These are phyloP conservation scores for Dreissena rostriformis DNA, from an alignment of 1,140 invertebrate genomes.

Conservation along the genomic window DNA sequence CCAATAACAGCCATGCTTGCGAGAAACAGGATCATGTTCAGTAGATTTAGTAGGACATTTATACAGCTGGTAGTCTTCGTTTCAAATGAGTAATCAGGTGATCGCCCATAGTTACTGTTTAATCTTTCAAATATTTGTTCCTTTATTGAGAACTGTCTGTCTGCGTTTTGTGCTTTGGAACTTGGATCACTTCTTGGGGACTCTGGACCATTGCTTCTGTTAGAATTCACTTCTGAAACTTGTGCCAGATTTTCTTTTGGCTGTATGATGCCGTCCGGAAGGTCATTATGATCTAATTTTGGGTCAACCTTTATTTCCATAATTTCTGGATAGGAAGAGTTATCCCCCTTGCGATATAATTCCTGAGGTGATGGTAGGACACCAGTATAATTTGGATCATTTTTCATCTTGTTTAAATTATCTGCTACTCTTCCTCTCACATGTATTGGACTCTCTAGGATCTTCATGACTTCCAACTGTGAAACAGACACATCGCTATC, in stretches of 20 bases:
- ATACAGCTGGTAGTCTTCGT: constrained; percentile 48
- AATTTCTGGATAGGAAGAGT: background rate
- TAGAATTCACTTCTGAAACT: background rate
- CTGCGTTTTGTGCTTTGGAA: background rate
- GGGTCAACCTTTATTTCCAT: background rate
- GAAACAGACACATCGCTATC: constrained; percentile 20
- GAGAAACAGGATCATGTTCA: constrained; percentile 46
- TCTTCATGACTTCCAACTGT: constrained; percentile 49
- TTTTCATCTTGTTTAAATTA: background rate
- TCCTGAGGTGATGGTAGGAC: background rate
- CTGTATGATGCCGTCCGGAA: too few relatives aligned
- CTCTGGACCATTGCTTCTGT: background rate
- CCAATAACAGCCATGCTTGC: constrained; percentile 32
- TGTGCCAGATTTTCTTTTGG: too few relatives aligned
- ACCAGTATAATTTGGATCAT: background rate
- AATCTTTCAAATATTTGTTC: background rate
- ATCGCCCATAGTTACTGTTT: background rate
- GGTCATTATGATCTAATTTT: background rate
- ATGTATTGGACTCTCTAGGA: constrained; percentile 46
- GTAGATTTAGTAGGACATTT: constrained; percentile 38
- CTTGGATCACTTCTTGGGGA: background rate
- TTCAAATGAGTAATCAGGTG: constrained; percentile 22
- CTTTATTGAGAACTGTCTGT: background rate
- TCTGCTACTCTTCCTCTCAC: constrained; percentile 31
- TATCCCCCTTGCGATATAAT: background rate